Evolutionary conservation across 2,797 vertebrate species (phyloP), one percentile per base, ranked within the genome.

Genomic region (Gambelia wislizenii): DNA sequence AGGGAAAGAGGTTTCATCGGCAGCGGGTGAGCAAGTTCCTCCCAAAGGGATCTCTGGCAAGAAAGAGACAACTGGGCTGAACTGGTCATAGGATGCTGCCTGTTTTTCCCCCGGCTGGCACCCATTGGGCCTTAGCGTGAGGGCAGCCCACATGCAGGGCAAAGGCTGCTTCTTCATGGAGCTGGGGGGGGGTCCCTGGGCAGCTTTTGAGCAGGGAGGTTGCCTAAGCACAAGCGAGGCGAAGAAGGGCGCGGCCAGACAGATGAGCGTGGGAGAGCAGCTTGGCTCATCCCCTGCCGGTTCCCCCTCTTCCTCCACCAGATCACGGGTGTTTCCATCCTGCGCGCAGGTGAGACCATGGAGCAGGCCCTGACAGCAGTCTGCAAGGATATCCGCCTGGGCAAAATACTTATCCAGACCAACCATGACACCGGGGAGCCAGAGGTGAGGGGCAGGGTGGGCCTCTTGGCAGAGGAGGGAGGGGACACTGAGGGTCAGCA

Each of bases 341-440:
- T 99, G 86, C 97, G 98, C 0, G 98, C 98, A 0, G 98, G 98
- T 0, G 98, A 99, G 96, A 99, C 98, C 44, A 99, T 98, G 98
- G 98, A 99, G 92, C 98, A 98, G 94, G 98, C 98, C 0, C 97
- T 99, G 78, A 98, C 97, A 2, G 98, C 98, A 0, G 98, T 99
- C 16, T 98, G 98, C 92, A 99, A 99, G 95, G 98, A 99, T 95
- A 99, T 99, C 94, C 95, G 98, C 16, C 97, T 99, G 82, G 98
- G 98, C 59, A 99, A 99, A 96, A 99, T 99, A 94, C 98, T 99
- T 39, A 99, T 99, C 92, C 98, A 99, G 97, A 99, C 98, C 89
- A 99, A 99, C 96, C 98, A 98, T 0, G 96, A 98, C 97, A 99
- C 98, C 0, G 98, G 98, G 10, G 98, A 99, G 89, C 98, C 98